Evolutionary conservation across 2,797 vertebrate genomes (phyloP).

Genomic region (Alauda arvensis): DNA sequence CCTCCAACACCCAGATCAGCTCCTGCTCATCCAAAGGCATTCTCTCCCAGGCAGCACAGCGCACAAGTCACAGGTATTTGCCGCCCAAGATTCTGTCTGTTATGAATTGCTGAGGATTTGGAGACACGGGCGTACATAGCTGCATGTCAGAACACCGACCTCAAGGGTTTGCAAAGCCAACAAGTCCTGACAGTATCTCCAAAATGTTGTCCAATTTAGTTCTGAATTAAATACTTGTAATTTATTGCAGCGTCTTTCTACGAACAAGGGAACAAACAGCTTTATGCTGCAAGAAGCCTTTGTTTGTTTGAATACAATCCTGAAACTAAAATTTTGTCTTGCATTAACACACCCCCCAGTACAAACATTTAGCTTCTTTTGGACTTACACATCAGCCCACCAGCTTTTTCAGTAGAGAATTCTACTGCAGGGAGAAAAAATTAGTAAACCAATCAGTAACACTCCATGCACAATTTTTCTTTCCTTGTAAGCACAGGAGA

Average conservation of each 20-base stretch:
- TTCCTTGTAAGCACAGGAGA: conserved; percentile 23
- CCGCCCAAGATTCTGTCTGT: conserved; percentile 37
- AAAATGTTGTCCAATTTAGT: conserved; percentile 30
- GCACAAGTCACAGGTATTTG: conserved; percentile 19
- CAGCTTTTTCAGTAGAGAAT: background rate
- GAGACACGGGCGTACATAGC: background rate
- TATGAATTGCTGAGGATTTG: conserved; percentile 33
- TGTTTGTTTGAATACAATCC: background rate
- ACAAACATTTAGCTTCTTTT: background rate
- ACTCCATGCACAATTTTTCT: background rate
- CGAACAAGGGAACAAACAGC: background rate
- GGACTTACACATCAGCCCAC: background rate
- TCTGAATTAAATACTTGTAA: conserved; percentile 24
- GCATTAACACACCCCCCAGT: background rate
- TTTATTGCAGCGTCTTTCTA: conserved; percentile 17
- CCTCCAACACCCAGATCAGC: conserved; percentile 35
- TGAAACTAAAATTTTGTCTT: conserved; percentile 9
- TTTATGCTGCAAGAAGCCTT: background rate
- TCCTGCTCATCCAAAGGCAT: conserved; percentile 30
- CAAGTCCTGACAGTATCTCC: conserved; percentile 56
- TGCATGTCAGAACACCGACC: conserved; percentile 34
- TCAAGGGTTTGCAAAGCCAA: conserved; percentile 43
- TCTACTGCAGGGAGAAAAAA: background rate
- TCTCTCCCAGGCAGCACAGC: conserved; percentile 12
- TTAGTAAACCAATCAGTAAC: background rate